Evolutionary conservation across 2,888 invertebrate genomes (phyloP).

Genomic region (Mimumesa dahlbomi): DNA sequence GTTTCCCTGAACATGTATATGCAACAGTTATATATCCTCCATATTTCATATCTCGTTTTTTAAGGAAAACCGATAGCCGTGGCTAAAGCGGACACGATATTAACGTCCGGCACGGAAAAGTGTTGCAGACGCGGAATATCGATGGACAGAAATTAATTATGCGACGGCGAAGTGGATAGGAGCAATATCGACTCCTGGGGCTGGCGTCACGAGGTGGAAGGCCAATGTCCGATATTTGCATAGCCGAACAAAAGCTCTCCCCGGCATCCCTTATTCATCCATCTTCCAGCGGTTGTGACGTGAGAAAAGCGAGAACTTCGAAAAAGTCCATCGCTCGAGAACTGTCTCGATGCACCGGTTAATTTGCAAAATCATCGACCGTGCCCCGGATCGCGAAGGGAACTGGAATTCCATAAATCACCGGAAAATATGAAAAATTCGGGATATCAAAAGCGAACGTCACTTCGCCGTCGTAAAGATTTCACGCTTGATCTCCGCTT

Average conservation of each 20-base stretch:
- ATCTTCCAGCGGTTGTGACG: background rate
- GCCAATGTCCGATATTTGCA: conserved; percentile 39
- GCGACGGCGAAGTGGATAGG: conserved; percentile 26
- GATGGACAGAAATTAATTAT: conserved; percentile 58
- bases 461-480: no score
- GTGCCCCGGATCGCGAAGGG: background rate
- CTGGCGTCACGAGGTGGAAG: conserved; percentile 4
- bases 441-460: no score
- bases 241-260: conserved; percentile 14
- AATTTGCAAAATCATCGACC: background rate
- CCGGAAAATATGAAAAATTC: no score
- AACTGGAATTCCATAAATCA: no score
- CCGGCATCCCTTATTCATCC: conserved; percentile 7
- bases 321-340: background rate
- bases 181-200: conserved; percentile 28
- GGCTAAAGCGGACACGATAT: conserved; percentile 25
- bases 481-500: no score
- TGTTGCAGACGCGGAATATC: conserved; percentile 51
- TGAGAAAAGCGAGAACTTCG: background rate
- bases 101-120: conserved; percentile 30
- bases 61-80: conserved; percentile 38
- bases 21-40: no score
- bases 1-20: no score
- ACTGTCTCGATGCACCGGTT: background rate
- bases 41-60: conserved; percentile 42